Evolutionary conservation across 1,140 invertebrate species (phyloP), one percentile per base, ranked within the genome.

Genomic region (Arion vulgaris): DNA sequence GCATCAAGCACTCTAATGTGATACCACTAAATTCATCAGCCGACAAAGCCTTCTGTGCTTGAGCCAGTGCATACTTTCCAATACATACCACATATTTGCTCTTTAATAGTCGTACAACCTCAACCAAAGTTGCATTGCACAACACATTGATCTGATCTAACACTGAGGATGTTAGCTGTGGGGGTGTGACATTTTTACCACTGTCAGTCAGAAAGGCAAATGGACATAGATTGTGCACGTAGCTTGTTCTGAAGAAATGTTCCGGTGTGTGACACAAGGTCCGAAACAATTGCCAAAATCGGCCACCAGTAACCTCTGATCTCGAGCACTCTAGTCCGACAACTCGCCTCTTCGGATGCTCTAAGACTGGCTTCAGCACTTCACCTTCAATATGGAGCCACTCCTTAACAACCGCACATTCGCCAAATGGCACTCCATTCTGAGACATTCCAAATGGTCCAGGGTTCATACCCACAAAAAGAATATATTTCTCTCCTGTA

Each of bases 371-470:
- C 89, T 95, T 95, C 0, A 89, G 91, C 32, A 98, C 94, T 68
- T 92, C 88, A 1, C 96, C 96, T 62, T 93, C 91, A 36, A 98
- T 94, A 84, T 95, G 91, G 83, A 98, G 93, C 95, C 96, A 96
- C 81, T 97, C 94, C 83, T 93, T 94, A 0, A 97, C 96, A 83
- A 95, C 94, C 69, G 91, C 94, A 57, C 96, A 94, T 93, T 98
- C 96, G 41, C 97, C 97, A 94, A 98, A 98, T 32, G 97, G 97
- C n/a, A 98, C 96, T 38, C 97, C 97, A 85, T 96, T 98, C 92
- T 98, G 97, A 26, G 95, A 95, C 97, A 98, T 98, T 71, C 97
- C 97, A 95, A 95, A 97, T 0, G 97, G 97, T 23, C 97, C 97
- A 41, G 97, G 97, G 93, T 98, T 98, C 96, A 98, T 98, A 4